Evolutionary conservation across 2,113 vertebrate species (phyloP), one percentile per base, ranked within the genome.

Genomic region (Tauraco erythrolophus): DNA sequence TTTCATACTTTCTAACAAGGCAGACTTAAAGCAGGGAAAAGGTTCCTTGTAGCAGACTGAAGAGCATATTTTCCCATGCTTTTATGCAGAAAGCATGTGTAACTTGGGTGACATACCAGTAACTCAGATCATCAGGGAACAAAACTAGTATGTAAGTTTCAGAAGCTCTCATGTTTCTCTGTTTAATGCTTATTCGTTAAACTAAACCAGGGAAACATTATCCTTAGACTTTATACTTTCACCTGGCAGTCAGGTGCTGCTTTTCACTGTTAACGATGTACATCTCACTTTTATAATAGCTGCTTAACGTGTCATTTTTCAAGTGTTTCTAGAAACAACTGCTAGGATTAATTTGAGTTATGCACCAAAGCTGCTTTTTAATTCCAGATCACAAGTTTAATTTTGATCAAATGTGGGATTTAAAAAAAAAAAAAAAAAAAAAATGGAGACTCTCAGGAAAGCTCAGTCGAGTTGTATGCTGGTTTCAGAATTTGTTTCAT

Each of bases 351-450:
- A 58, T 51, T 46, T 17, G 17, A 94, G 15, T 76, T 81, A 84
- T 6, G 17, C 19, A 94, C 21, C 48, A 61, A 92, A 75, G 28
- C 64, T 37, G 39, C 33, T 69, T 92, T 90, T 84, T 71, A 39
- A 82, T 87, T 91, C 66, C 70, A 95, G 50, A 72, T 57, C 17
- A 61, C 12, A 85, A 54, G 9, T 96, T 93, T 91, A 93, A 93
- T 93, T 90, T 30, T 56, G 62, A 50, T 83, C 58, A 85, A 88
- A 72, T 21, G 9, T 43, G 16, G 15, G 50, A 61, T 65, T 75
- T 25, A 79, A 87, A 66, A n/a, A 37, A 88, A 14, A 62, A 30
- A 77, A 82, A 19, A 33, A 10, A 39, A 33, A 23, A 24, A 14
- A 6, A 2, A 48, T 22, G 31, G n/a, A 71, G 33, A 28, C 45